phyloP scores from a whole-genome alignment of 23 tunicate genomes.

The Oikopleura vanhoeffeni region DNA sequence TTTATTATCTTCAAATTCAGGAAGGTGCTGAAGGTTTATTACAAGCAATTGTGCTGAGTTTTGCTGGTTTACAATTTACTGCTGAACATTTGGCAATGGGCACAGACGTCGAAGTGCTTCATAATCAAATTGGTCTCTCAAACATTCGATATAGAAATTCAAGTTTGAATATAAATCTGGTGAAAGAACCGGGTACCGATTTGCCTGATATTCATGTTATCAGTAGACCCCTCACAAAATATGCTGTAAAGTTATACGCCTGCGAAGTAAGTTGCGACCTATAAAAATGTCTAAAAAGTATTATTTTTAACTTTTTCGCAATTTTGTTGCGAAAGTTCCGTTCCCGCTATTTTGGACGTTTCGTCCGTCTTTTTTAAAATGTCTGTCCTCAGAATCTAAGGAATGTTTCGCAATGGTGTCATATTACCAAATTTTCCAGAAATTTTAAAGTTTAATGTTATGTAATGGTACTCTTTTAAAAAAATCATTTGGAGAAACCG shows the following conservation, averaged over 20 bases:
- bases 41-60: constrained; percentile 79
- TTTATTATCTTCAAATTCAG: no score
- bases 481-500: no score
- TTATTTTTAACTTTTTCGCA: no score
- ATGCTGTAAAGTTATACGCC: background rate
- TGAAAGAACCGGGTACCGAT: constrained; percentile 15
- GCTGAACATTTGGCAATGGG: constrained; percentile 35
- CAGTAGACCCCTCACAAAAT: constrained; percentile 16
- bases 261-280: background rate
- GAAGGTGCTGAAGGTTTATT: constrained; percentile 72
- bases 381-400: no score
- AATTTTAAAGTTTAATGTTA: no score
- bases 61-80: constrained; percentile 71
- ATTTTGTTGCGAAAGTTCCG: no score
- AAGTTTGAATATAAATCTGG: constrained; percentile 29
- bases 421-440: no score
- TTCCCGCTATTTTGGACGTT: no score
- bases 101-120: constrained; percentile 60
- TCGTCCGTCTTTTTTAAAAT: no score
- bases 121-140: constrained; percentile 56
- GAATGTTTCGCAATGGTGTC: no score
- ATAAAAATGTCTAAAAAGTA: background rate
- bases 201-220: constrained; percentile 31
- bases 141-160: constrained; percentile 36
- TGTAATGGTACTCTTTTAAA: no score